Conservation (phyloP, 2,797 vertebrate species). For the Esox masquinongy region DNA sequence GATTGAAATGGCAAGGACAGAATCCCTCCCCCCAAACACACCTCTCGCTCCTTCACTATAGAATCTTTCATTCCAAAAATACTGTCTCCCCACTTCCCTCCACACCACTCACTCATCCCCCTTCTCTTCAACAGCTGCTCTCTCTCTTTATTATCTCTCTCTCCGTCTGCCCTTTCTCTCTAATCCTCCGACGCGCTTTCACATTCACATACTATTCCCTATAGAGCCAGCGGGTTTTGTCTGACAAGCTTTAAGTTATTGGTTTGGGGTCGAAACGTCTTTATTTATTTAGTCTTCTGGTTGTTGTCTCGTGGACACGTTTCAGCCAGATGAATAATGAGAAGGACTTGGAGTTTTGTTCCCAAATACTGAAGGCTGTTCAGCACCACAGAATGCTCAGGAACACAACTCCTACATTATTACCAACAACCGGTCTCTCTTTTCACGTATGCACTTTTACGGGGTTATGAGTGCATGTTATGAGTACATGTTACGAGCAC, state of each 20-base stretch:
- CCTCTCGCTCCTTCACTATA: background rate
- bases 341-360: constrained; percentile 40
- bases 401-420: constrained; percentile 30
- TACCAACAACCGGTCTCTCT: constrained; percentile 40
- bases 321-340: constrained; percentile 44
- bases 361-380: constrained; percentile 34
- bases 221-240: constrained; percentile 49
- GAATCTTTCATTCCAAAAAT: constrained; percentile 24
- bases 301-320: constrained; percentile 63
- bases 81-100: constrained; percentile 14
- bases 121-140: constrained; percentile 66
- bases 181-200: constrained; percentile 74
- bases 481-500: too few species aligned
- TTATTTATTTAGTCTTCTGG: constrained; percentile 60
- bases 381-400: constrained; percentile 36
- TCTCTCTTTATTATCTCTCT: constrained; percentile 56
- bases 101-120: constrained; percentile 6
- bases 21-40: constrained; percentile 48
- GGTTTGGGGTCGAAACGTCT: constrained; percentile 53
- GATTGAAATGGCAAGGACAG: constrained; percentile 60
- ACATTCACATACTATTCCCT: constrained; percentile 67
- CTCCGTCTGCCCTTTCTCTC: constrained; percentile 70
- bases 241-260: constrained; percentile 67
- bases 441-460: constrained; percentile 33
- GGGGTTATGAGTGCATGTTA: constrained; percentile 17